These are phyloP conservation scores for Meloidogyne exigua DNA, from an alignment of 1,140 invertebrate species.

Conservation along the genomic window DNA sequence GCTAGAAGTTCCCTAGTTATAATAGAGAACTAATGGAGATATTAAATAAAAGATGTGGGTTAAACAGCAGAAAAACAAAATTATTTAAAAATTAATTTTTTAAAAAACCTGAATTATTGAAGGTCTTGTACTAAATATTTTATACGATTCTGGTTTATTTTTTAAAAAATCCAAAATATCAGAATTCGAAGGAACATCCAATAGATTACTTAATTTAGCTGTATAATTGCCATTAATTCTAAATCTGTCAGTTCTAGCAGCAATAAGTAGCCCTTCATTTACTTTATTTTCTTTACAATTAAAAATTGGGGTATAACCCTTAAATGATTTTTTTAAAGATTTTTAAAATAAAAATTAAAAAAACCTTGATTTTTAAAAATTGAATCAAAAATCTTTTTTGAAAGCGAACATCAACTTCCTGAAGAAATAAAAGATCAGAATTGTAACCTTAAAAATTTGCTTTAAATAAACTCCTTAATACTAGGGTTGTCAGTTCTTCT, in stretches of 20 bases:
- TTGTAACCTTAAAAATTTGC: slow-evolving; percentile 29
- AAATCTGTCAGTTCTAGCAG: slow-evolving; percentile 21
- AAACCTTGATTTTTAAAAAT: slow-evolving; percentile 28
- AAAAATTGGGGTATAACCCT: slow-evolving; percentile 21
- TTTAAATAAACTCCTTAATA: no score
- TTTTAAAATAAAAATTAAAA: slow-evolving; percentile 8
- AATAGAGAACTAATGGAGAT: no score
- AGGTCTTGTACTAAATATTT: slow-evolving; percentile 14
- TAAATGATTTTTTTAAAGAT: not conserved
- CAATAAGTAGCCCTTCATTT: slow-evolving; percentile 31
- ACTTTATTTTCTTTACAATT: slow-evolving; percentile 33
- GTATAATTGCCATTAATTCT: not conserved
- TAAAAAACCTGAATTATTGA: slow-evolving; percentile 24
- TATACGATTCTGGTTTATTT: not conserved
- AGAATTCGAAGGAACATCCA: slow-evolving; percentile 12
- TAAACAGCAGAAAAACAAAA: no score
- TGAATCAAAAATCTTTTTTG: slow-evolving; percentile 20
- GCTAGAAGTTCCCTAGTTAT: no score
- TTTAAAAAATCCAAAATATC: slow-evolving; percentile 23
- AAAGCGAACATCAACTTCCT: slow-evolving; percentile 33
- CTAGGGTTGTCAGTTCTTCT: no score
- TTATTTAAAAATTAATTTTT: no score
- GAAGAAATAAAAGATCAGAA: slow-evolving; percentile 30
- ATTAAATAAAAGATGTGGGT: no score
- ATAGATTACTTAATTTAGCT: slow-evolving; percentile 9